Evolutionary conservation across 2,888 invertebrate species (phyloP).

Genomic region (Heteromyza rotundicornis): DNA sequence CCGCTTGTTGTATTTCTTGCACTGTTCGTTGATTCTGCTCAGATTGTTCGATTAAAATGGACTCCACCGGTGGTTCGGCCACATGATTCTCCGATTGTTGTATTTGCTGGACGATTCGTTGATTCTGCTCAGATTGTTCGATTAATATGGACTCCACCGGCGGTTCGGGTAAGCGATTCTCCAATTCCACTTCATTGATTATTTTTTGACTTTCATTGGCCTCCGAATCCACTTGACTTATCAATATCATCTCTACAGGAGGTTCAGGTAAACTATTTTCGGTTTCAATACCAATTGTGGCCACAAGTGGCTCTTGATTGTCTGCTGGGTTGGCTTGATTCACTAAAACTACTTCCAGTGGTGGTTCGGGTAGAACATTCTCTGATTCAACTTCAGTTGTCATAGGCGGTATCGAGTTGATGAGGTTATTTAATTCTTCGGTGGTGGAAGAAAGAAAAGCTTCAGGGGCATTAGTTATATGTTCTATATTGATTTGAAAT

Average conservation of each 20-base stretch:
- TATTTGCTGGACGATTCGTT: too few species aligned
- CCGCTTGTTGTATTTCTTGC: not conserved
- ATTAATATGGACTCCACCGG: too few species aligned
- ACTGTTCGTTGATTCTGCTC: not conserved
- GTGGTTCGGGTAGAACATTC: constrained; percentile 15
- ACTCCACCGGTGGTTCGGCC: too few species aligned
- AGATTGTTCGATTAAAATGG: too few species aligned
- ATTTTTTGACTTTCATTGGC: too few species aligned
- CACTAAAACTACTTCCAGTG: constrained; percentile 21
- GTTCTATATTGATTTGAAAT: too few species aligned
- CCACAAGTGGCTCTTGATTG: too few species aligned
- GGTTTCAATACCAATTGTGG: constrained; percentile 22
- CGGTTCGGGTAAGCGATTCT: too few species aligned
- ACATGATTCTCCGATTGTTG: too few species aligned
- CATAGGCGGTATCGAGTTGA: constrained; percentile 27
- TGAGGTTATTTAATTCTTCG: constrained; percentile 16
- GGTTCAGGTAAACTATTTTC: constrained; percentile 19
- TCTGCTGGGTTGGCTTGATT: not conserved
- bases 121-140: too few species aligned
- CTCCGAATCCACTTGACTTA: not conserved
- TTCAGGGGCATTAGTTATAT: too few species aligned
- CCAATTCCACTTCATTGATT: not conserved
- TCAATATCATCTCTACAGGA: constrained; percentile 21
- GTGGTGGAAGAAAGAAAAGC: not conserved
- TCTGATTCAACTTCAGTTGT: constrained; percentile 24